phyloP scores from a whole-genome alignment of 1,140 invertebrate species.

The Meloidogyne floridensis region DNA sequence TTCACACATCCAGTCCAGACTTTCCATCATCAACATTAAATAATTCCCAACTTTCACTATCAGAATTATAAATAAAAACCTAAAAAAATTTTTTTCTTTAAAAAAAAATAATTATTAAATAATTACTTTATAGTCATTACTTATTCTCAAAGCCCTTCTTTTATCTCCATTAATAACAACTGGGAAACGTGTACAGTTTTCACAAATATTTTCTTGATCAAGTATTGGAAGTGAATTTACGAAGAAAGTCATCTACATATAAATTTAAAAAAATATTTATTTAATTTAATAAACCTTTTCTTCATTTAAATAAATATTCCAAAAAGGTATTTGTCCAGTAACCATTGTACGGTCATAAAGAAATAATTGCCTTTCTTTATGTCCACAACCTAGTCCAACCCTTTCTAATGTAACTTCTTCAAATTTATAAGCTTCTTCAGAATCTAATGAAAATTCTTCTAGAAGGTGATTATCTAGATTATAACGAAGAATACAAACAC shows the following conservation, averaged over 20 bases:
- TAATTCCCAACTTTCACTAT: slow-evolving; percentile 24
- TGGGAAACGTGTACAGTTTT: slow-evolving; percentile 35
- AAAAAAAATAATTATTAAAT: not conserved
- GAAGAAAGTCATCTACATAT: slow-evolving; percentile 31
- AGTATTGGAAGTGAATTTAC: slow-evolving; percentile 17
- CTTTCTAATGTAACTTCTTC: slow-evolving; percentile 27
- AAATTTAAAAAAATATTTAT: slow-evolving; percentile 14
- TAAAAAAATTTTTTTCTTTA: not conserved
- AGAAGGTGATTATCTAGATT: not conserved
- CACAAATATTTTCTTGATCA: slow-evolving; percentile 13
- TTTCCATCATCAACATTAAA: slow-evolving; percentile 23
- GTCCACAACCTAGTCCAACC: slow-evolving; percentile 23
- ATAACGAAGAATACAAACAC: slow-evolving; percentile 27
- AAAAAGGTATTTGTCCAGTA: slow-evolving; percentile 35
- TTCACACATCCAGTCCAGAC: slow-evolving; percentile 30
- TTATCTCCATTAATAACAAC: slow-evolving; percentile 34
- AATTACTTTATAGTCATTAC: slow-evolving; percentile 24
- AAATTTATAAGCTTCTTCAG: slow-evolving; percentile 18
- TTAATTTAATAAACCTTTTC: not conserved
- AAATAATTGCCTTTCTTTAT: slow-evolving; percentile 16
- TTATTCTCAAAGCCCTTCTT: slow-evolving; percentile 26
- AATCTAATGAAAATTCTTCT: slow-evolving; percentile 4
- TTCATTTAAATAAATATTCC: slow-evolving; percentile 29
- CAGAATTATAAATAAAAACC: slow-evolving; percentile 28
- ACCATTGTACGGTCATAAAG: slow-evolving; percentile 40